phyloP scores from a whole-genome alignment of 2,888 invertebrate genomes.

The Trichopria drosophilae region DNA sequence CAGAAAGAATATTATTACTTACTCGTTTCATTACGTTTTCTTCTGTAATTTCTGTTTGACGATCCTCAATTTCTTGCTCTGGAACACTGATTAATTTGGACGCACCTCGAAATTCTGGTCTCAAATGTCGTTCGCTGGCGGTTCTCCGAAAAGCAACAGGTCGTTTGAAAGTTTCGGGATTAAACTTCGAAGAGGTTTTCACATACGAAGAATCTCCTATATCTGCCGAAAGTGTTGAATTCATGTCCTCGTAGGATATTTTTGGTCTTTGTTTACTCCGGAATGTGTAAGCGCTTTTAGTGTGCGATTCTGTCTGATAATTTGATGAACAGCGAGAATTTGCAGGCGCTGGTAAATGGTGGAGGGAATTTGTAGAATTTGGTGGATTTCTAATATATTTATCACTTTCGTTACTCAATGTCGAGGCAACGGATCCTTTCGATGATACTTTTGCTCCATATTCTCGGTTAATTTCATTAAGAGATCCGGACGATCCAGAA shows the following conservation, averaged over 20 bases:
- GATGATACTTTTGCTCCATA: slow-evolving; percentile 35
- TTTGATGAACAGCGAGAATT: no score
- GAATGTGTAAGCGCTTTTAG: no score
- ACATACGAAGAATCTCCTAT: slow-evolving; percentile 62
- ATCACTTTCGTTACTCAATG: slow-evolving; percentile 33
- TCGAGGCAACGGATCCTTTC: slow-evolving; percentile 7
- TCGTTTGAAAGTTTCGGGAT: slow-evolving; percentile 48
- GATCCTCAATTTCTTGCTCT: slow-evolving; percentile 13
- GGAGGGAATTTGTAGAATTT: slow-evolving; percentile 39
- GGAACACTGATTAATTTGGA: slow-evolving; percentile 4
- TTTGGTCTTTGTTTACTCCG: slow-evolving; percentile 39
- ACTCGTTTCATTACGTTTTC: slow-evolving; percentile 46
- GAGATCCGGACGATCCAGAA: slow-evolving; percentile 39
- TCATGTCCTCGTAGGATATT: slow-evolving; percentile 61
- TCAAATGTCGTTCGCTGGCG: slow-evolving; percentile 44
- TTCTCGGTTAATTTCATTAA: no score
- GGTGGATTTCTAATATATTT: slow-evolving; percentile 37
- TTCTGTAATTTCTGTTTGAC: slow-evolving; percentile 35
- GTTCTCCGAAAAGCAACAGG: slow-evolving; percentile 49
- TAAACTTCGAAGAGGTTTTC: slow-evolving; percentile 61
- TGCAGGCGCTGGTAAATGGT: no score
- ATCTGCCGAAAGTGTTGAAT: slow-evolving; percentile 66
- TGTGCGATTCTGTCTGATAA: no score
- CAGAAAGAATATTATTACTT: slow-evolving; percentile 47
- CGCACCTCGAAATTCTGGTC: slow-evolving; percentile 8